Conservation (phyloP, 35 echinoderm and acorn worm genomes). For the Stichopus chloronotus region DNA sequence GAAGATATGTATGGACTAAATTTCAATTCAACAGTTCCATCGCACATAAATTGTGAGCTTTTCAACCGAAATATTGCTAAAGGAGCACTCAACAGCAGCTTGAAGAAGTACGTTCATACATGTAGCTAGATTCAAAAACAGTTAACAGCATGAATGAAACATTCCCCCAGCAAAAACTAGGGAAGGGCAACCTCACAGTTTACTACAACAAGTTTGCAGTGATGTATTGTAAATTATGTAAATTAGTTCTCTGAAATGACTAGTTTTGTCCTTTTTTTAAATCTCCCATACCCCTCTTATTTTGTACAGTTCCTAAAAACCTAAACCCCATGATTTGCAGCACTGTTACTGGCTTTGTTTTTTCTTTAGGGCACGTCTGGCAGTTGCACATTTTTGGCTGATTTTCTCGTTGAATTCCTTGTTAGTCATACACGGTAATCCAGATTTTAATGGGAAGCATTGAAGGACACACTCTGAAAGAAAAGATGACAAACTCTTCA, state of each 20-base stretch:
- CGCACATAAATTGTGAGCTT: not conserved
- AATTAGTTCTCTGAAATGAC: not conserved
- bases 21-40: not conserved
- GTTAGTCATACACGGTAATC: too few relatives aligned
- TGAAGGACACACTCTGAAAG: too few relatives aligned
- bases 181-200: not conserved
- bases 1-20: too few relatives aligned
- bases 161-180: not conserved
- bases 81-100: not conserved
- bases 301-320: not conserved
- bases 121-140: too few relatives aligned
- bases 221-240: not conserved
- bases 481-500: too few relatives aligned
- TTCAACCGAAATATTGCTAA: not conserved
- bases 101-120: not conserved
- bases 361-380: too few relatives aligned
- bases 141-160: too few relatives aligned
- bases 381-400: too few relatives aligned
- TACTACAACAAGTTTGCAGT: too few relatives aligned
- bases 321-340: too few relatives aligned
- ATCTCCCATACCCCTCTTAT: not conserved
- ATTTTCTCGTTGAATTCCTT: too few relatives aligned
- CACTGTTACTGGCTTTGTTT: not conserved
- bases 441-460: too few relatives aligned
- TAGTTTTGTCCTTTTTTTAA: not conserved